phyloP scores from a whole-genome alignment of 2,113 vertebrate genomes.

The Pollimyrus isidori region DNA sequence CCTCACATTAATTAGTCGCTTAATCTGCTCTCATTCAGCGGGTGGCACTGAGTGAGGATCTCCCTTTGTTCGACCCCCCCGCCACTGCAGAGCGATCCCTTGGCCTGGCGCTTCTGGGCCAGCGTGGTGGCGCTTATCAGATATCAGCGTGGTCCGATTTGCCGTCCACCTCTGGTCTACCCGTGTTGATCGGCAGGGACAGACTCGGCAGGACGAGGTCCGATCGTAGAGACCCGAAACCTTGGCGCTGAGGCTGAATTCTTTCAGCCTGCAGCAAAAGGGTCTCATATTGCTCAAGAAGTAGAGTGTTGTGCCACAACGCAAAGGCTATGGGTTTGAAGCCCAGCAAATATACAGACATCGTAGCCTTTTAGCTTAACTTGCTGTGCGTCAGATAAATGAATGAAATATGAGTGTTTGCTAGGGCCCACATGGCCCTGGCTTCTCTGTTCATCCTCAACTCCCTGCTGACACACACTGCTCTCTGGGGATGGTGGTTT shows the following conservation, averaged over 20 bases:
- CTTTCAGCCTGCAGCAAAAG: neutral
- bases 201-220: neutral
- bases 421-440: neutral
- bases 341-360: neutral
- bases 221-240: neutral
- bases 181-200: neutral
- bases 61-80: neutral
- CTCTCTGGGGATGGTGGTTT: neutral
- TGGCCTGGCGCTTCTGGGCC: neutral
- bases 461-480: neutral
- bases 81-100: neutral
- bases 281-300: neutral
- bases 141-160: neutral
- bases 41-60: constrained; percentile 2
- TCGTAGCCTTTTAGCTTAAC: neutral
- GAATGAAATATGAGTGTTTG: neutral
- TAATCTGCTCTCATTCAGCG: constrained; percentile 18
- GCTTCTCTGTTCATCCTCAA: neutral
- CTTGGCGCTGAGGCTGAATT: neutral
- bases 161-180: neutral
- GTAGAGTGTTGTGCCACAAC: neutral
- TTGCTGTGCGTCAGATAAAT: neutral
- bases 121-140: neutral
- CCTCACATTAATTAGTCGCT: constrained; percentile 50
- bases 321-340: neutral